Percentiles rank a stretch among this genome's conserved stretches.
Evolutionary conservation across 2,888 invertebrate species (phyloP).

Genomic region (Leucophora obtusa): DNA sequence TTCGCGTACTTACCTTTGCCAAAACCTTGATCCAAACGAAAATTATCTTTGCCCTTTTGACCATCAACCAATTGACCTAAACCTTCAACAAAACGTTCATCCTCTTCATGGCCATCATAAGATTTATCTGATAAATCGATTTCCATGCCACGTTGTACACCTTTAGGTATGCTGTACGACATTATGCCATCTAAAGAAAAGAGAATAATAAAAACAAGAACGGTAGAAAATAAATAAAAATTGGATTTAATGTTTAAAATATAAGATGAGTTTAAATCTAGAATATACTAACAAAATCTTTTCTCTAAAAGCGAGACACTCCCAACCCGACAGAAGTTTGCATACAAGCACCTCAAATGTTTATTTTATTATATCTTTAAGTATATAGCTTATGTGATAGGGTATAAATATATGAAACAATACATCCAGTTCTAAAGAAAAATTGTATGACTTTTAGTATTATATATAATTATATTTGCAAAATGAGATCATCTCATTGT

Average conservation of each 20-base stretch:
- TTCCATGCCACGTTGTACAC: constrained; percentile 84
- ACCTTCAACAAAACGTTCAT: constrained; percentile 83
- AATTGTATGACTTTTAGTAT: no score
- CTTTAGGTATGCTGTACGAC: constrained; percentile 88
- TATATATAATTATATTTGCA: no score
- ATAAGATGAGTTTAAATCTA: not conserved
- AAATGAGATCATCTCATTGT: no score
- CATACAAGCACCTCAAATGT: no score
- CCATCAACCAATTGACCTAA: constrained; percentile 90
- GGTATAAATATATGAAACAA: no score
- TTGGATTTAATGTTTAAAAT: not conserved
- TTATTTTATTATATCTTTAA: no score
- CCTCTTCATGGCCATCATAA: constrained; percentile 86
- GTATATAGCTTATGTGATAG: no score
- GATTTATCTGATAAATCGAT: constrained; percentile 88
- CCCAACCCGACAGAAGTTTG: no score
- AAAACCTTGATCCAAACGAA: constrained; percentile 83
- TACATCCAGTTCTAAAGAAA: no score
- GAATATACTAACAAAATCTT: not conserved
- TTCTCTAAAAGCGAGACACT: no score
- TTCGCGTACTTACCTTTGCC: constrained; percentile 81
- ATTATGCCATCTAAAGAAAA: constrained; percentile 83
- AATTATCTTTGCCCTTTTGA: constrained; percentile 86
- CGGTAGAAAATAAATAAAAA: constrained; percentile 19
- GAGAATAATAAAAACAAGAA: not conserved